Base-by-base conservation (phyloP, 1,140 invertebrate species). In the Helicoverpa armigera region DNA sequence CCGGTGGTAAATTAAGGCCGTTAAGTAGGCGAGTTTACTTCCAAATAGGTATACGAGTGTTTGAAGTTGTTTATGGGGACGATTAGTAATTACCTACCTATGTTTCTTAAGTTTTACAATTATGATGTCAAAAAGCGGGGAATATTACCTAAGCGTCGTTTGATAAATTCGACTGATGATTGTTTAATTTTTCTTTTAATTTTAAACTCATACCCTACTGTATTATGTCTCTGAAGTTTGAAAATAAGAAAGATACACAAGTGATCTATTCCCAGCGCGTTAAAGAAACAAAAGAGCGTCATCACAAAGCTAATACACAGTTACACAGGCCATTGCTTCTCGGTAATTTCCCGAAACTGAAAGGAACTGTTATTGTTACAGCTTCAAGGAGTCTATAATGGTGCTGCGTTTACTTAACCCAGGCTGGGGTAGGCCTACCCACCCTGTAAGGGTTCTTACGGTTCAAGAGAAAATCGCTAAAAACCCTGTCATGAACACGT, bases 401-500 rank as follows among this genome's bases (percentile, higher is more conserved):
- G 43, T 14, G n/a, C 63, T 67, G 2, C 56, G 61, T 78, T 78
- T 78, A 78, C 63, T 67, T 67, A 69, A 78, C 61, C 50, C 61
- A 10, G 43, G 10, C 63, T n/a, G 13, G 35, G 35, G 35, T 43
- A 43, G 35, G 35, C 35, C 31, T 23, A 14, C 73, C 56, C 9
- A 43, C 58, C 18, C 56, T 18, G 23, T 18, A 31, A 50, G 43
- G 58, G 73, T 31, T 63, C 18, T 58, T 58, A 73, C 43, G 29
- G 23, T 60, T 48, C 16, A 43, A 76, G 73, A 78, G 60, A 69
- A 78, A 63, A 78, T 67, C 63, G 53, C 61, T 78, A 78, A 78
- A 75, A 78, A 69, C 53, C 63, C 51, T 78, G 76, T 78, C 76
- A 78, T 78, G 29, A 43, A 50, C 76, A 78, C 60, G 74, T 48